Conservation (phyloP, 2,888 invertebrate genomes). For the Phanerotoma sp. region DNA sequence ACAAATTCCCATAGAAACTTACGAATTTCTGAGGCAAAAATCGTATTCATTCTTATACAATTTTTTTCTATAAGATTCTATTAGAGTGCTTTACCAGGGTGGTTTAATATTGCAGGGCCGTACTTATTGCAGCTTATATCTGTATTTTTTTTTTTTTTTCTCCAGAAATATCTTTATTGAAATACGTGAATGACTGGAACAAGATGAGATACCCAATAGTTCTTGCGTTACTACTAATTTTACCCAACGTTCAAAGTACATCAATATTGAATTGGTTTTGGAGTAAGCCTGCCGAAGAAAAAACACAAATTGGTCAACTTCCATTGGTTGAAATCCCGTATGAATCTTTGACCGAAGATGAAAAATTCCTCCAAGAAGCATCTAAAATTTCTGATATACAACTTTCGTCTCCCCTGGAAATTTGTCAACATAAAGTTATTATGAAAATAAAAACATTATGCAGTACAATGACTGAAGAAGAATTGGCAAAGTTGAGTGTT, state of each 20-base stretch:
- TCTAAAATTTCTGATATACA: conserved; percentile 62
- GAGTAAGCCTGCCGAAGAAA: conserved; percentile 38
- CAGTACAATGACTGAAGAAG: conserved; percentile 65
- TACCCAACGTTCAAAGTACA: conserved; percentile 26
- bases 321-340: conserved; percentile 51
- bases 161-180: too few relatives aligned
- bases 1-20: too few relatives aligned
- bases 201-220: conserved; percentile 2
- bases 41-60: too few relatives aligned
- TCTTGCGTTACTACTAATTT: not conserved
- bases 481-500: conserved; percentile 67
- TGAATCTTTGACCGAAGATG: conserved; percentile 58
- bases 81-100: too few relatives aligned
- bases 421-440: conserved; percentile 68
- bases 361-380: conserved; percentile 67
- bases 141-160: too few relatives aligned
- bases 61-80: too few relatives aligned
- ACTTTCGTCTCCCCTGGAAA: conserved; percentile 63
- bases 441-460: conserved; percentile 64
- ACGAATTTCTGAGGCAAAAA: too few relatives aligned
- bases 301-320: conserved; percentile 42
- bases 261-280: conserved; percentile 52
- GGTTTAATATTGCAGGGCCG: too few relatives aligned
- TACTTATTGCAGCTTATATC: too few relatives aligned
- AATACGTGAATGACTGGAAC: too few relatives aligned